These are phyloP conservation scores for Trissolcus japonicus DNA, from an alignment of 2,888 invertebrate species.

Conservation along the genomic window DNA sequence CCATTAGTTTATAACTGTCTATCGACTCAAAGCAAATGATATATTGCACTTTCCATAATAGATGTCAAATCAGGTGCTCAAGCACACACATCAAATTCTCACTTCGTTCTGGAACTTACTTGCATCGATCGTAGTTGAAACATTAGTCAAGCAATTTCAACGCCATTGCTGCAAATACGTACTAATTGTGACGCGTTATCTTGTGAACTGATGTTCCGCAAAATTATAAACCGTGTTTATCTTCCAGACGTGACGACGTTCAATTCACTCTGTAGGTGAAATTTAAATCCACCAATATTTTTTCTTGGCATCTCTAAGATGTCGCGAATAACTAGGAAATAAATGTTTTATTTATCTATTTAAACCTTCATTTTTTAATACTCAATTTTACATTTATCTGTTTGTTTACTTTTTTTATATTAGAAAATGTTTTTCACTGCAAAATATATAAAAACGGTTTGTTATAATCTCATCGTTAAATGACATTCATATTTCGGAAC, in stretches of 20 bases:
- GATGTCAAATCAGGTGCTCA: conserved; percentile 51
- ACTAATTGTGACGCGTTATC: conserved; percentile 61
- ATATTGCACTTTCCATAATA: conserved; percentile 52
- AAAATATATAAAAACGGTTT: too few relatives aligned
- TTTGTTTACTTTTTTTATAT: too few relatives aligned
- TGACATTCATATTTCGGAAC: conserved; percentile 16
- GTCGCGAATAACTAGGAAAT: too few relatives aligned
- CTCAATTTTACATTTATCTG: too few relatives aligned
- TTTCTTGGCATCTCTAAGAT: too few relatives aligned
- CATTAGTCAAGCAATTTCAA: conserved; percentile 56
- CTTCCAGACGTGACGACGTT: neutral
- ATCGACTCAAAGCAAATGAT: conserved; percentile 37
- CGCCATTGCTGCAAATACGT: conserved; percentile 57
- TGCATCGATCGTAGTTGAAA: conserved; percentile 60
- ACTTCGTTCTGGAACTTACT: conserved; percentile 44
- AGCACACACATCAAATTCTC: conserved; percentile 48
- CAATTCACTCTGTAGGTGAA: too few relatives aligned
- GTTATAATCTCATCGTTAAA: neutral
- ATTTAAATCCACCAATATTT: too few relatives aligned
- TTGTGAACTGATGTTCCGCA: conserved; percentile 7
- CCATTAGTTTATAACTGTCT: conserved; percentile 51
- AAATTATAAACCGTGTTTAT: neutral
- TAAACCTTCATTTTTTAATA: too few relatives aligned
- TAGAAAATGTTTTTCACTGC: too few relatives aligned
- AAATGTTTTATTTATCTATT: too few relatives aligned